These are phyloP conservation scores for Blomia tropicalis DNA, from an alignment of 2,888 invertebrate genomes.

Conservation along the genomic window DNA sequence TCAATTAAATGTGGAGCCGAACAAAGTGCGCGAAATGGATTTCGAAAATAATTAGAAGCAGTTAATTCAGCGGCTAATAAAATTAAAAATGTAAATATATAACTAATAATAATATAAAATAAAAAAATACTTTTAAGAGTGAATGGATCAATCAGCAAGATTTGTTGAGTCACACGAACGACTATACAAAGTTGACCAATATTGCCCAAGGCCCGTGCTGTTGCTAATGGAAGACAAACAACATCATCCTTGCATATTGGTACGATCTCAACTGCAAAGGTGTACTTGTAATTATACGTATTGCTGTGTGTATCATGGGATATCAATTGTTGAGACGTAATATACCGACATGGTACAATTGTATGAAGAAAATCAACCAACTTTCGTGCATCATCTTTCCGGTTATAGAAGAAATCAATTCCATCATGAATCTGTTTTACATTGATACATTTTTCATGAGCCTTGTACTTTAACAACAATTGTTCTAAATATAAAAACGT, in stretches of 20 bases:
- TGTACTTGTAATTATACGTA: constrained; percentile 86
- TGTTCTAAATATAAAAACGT: constrained; percentile 96
- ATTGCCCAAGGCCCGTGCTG: constrained; percentile 58
- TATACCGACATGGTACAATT: constrained; percentile 59
- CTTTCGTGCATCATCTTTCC: constrained; percentile 76
- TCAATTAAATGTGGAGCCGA: constrained; percentile 77
- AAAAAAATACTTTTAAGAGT: constrained; percentile 32
- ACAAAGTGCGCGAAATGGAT: constrained; percentile 70
- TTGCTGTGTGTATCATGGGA: constrained; percentile 96
- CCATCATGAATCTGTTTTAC: constrained; percentile 72
- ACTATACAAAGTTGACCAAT: constrained; percentile 76
- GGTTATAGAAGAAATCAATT: constrained; percentile 80
- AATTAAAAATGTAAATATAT: constrained; percentile 5
- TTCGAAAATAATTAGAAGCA: constrained; percentile 62
- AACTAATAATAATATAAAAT: constrained; percentile 2
- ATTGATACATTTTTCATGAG: constrained; percentile 72
- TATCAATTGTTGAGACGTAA: constrained; percentile 76
- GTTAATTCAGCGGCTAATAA: constrained; percentile 62
- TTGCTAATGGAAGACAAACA: constrained; percentile 68
- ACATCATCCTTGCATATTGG: constrained; percentile 70
- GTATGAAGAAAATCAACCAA: constrained; percentile 80
- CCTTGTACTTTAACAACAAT: constrained; percentile 81
- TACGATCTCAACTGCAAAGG: constrained; percentile 76
- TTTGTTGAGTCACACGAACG: constrained; percentile 65
- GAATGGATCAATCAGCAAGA: constrained; percentile 79